phyloP scores from a whole-genome alignment of 2,888 invertebrate species.

The Brenthis hecate region DNA sequence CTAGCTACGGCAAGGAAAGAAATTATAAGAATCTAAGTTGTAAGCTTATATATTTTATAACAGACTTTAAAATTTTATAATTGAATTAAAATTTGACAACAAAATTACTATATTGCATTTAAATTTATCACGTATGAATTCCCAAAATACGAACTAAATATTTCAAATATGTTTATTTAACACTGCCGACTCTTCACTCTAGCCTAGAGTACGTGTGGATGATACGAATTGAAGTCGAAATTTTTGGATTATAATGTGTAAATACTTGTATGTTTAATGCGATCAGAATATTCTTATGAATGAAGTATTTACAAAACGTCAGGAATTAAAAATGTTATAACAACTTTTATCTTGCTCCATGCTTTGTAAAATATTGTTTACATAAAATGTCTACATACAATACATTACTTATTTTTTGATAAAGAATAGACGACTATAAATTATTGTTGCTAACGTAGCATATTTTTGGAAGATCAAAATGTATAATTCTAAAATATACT shows the following conservation, averaged over 20 bases:
- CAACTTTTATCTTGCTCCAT: slow-evolving; percentile 11
- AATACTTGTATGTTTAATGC: slow-evolving; percentile 8
- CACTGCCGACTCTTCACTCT: too few relatives aligned
- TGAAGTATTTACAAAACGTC: slow-evolving; percentile 18
- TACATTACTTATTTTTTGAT: slow-evolving; percentile 15
- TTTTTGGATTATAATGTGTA: background rate
- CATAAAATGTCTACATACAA: slow-evolving; percentile 12
- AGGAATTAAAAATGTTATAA: slow-evolving; percentile 14
- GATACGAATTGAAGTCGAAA: background rate
- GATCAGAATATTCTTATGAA: slow-evolving; percentile 11
- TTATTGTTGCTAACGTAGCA: slow-evolving; percentile 1
- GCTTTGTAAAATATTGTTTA: slow-evolving; percentile 19
- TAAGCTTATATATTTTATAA: too few relatives aligned
- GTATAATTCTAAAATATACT: background rate
- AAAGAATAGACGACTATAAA: background rate
- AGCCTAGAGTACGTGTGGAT: background rate
- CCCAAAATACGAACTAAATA: too few relatives aligned
- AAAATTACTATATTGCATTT: too few relatives aligned
- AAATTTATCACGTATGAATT: too few relatives aligned
- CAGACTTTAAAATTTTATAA: too few relatives aligned
- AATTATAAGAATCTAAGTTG: too few relatives aligned
- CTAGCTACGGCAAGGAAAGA: too few relatives aligned
- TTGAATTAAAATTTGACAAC: too few relatives aligned
- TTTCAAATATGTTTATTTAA: too few relatives aligned
- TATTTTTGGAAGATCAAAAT: background rate